Conservation (phyloP, 2,797 vertebrate species). For the Rhabdomys pumilio region DNA sequence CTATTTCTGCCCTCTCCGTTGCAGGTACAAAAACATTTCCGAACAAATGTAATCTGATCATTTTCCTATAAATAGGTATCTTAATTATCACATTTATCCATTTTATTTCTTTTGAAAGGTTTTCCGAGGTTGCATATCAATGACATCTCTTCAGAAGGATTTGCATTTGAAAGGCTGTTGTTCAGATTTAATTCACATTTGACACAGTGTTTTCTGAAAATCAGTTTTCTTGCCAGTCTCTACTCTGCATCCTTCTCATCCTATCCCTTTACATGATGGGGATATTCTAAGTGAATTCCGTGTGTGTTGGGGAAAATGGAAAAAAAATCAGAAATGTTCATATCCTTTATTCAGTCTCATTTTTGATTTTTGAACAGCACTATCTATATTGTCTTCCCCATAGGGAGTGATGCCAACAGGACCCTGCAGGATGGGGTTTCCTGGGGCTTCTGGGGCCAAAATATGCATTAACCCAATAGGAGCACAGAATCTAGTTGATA, state of each 20-base stretch:
- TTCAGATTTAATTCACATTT: slow-evolving; percentile 85
- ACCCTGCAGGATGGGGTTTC: not conserved
- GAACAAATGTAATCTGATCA: slow-evolving; percentile 83
- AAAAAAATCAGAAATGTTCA: slow-evolving; percentile 28
- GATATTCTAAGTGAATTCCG: slow-evolving; percentile 70
- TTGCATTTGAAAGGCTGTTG: slow-evolving; percentile 87
- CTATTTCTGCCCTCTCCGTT: slow-evolving; percentile 69
- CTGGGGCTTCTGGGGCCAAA: slow-evolving; percentile 6
- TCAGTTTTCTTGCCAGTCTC: slow-evolving; percentile 76
- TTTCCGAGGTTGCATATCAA: slow-evolving; percentile 84
- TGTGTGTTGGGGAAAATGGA: slow-evolving; percentile 53
- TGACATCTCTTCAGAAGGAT: slow-evolving; percentile 80
- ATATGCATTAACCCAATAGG: slow-evolving; percentile 28
- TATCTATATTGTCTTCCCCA: slow-evolving; percentile 35
- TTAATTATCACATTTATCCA: slow-evolving; percentile 85
- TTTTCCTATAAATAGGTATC: slow-evolving; percentile 81
- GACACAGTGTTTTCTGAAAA: slow-evolving; percentile 82
- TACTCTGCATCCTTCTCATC: slow-evolving; percentile 75
- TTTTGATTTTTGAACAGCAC: slow-evolving; percentile 66
- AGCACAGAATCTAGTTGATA: slow-evolving; percentile 32
- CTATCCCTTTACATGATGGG: slow-evolving; percentile 70
- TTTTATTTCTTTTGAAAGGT: slow-evolving; percentile 84
- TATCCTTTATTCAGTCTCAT: slow-evolving; percentile 37
- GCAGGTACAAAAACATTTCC: slow-evolving; percentile 78
- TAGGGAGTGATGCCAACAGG: not conserved